Conservation (phyloP, 2,113 vertebrate species). For the Vicugna pacos region DNA sequence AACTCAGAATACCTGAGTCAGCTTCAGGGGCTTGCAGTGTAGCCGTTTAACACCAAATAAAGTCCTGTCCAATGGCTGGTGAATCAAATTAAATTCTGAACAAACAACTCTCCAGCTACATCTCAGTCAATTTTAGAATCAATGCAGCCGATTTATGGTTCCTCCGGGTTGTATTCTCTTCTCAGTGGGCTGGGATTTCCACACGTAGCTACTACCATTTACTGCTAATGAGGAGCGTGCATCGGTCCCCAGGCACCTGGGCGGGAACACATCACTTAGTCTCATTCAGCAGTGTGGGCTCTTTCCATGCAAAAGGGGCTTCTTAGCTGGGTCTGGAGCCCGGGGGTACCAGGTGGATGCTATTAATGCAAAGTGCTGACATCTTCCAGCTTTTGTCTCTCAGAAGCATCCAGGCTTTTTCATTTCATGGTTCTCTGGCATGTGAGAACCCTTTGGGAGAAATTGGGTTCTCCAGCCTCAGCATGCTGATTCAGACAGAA, state of each 20-base stretch:
- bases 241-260: conserved; percentile 58
- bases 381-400: conserved; percentile 9
- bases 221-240: conserved; percentile 72
- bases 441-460: conserved; percentile 29
- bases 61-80: conserved; percentile 72
- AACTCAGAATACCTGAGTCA: conserved; percentile 76
- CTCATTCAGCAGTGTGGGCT: not conserved
- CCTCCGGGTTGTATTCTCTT: conserved; percentile 75
- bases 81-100: conserved; percentile 86
- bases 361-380: conserved; percentile 36
- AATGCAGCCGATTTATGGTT: conserved; percentile 80
- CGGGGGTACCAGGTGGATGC: not conserved
- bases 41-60: conserved; percentile 83
- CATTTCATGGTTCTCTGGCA: conserved; percentile 71
- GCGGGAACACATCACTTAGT: not conserved
- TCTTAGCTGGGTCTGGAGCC: conserved; percentile 34
- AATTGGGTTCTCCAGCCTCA: conserved; percentile 40
- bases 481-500: not conserved
- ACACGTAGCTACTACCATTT: conserved; percentile 70
- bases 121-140: conserved; percentile 82
- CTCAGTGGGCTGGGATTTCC: conserved; percentile 74
- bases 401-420: conserved; percentile 56
- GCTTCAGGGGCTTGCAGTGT: conserved; percentile 76
- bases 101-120: conserved; percentile 78
- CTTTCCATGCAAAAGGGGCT: not conserved